Percentiles rank a stretch among this genome's conserved stretches.
Evolutionary conservation across 2,888 invertebrate species (phyloP).

Genomic region (Drosophila nigricruria): DNA sequence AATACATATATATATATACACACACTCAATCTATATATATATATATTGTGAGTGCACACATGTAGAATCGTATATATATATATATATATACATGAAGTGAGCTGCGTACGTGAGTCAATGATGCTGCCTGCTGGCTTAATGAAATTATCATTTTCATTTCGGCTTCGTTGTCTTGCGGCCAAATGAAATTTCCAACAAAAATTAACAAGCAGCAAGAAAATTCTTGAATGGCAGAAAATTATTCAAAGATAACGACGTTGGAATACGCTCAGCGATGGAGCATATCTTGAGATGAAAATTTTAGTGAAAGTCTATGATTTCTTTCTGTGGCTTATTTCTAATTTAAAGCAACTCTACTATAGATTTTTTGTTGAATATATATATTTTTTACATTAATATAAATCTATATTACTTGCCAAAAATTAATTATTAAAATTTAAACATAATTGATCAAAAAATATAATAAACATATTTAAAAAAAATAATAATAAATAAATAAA

Average conservation of each 20-base stretch:
- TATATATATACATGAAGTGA: neutral
- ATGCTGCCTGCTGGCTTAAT: constrained; percentile 60
- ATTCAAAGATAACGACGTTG: constrained; percentile 1
- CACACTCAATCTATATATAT: neutral
- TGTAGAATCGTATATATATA: neutral
- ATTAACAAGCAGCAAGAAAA: constrained; percentile 25
- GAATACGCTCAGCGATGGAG: neutral
- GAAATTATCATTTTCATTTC: constrained; percentile 74
- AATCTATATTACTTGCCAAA: too few species aligned
- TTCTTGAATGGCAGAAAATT: neutral
- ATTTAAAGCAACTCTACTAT: too few species aligned
- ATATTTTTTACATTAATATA: too few species aligned
- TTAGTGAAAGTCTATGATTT: neutral
- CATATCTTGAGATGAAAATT: neutral
- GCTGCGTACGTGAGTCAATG: constrained; percentile 31
- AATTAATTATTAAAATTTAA: too few species aligned
- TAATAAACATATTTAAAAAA: too few species aligned
- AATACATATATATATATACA: neutral
- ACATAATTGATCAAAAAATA: too few species aligned
- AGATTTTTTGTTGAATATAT: too few species aligned
- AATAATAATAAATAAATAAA: too few species aligned
- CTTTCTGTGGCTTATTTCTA: too few species aligned
- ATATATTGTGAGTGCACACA: constrained; percentile 1
- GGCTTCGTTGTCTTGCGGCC: constrained; percentile 57
- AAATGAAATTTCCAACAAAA: constrained; percentile 40